Conservation (phyloP, 1,140 invertebrate genomes). For the Latrodectus geometricus region DNA sequence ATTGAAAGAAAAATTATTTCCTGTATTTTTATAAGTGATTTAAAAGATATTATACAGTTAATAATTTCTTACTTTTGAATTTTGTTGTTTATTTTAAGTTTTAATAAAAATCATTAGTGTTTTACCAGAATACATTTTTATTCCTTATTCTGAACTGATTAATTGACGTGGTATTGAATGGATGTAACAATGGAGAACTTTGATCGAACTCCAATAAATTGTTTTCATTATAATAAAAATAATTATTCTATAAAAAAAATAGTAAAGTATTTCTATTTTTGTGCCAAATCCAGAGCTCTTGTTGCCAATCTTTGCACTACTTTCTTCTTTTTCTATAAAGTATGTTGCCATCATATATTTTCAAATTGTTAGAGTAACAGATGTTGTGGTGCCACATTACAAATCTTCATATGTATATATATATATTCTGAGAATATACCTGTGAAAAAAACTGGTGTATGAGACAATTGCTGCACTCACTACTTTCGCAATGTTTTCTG, state of each 20-base stretch:
- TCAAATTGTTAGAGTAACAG: constrained; percentile 29
- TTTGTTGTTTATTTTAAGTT: too few relatives aligned
- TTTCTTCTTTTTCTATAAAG: constrained; percentile 25
- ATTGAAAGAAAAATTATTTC: too few relatives aligned
- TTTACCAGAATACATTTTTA: too few relatives aligned
- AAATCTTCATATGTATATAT: constrained; percentile 9
- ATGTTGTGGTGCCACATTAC: constrained; percentile 33
- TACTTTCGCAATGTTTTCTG: constrained; percentile 2
- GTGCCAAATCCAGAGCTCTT: constrained; percentile 37
- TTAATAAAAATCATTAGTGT: too few relatives aligned
- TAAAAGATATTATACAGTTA: too few relatives aligned
- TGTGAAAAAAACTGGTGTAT: not conserved
- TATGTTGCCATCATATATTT: constrained; percentile 21
- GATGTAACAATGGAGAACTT: too few relatives aligned
- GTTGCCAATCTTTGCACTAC: constrained; percentile 36
- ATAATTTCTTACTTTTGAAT: too few relatives aligned
- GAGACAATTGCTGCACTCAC: constrained; percentile 13
- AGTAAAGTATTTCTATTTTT: constrained; percentile 26
- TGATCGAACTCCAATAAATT: too few relatives aligned
- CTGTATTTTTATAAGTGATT: too few relatives aligned
- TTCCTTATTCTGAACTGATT: too few relatives aligned
- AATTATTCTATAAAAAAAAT: not conserved
- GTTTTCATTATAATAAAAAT: too few relatives aligned
- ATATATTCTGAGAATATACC: constrained; percentile 4
- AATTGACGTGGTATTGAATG: too few relatives aligned